Base-by-base conservation (phyloP, 2,888 invertebrate species). In the Digitonthophagus gazella region DNA sequence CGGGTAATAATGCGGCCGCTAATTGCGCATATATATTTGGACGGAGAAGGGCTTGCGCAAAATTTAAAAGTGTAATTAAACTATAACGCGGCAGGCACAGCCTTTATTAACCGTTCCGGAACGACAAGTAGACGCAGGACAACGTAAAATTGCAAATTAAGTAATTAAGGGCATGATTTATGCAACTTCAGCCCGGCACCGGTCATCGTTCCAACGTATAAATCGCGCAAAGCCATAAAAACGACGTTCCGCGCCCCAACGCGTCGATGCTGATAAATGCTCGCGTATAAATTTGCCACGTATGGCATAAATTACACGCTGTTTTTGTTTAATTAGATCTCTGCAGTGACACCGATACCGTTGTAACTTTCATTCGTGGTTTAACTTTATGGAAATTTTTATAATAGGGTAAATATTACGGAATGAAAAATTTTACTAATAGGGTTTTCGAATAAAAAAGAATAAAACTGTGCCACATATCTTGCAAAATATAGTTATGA, bases 51-150 rank as follows among this genome's bases (percentile, higher is more conserved):
- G 68, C 15, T 28, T 54, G 19, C 19, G 14, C 54, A 58, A 58
- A 14, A 68, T 66, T 69, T 69, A 69, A 69, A 69, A 66, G 20
- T 66, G 63, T 69, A 69, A 69, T 69, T 69, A 69, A 69, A 69
- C 61, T 69, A 69, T 69, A 69, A 69, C 65, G 18, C 63, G 44
- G n/a, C 58, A 54, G 58, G 54, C 58, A 61, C 61, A 44, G n/a
- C 61, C 68, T 58, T 54, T 66, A 69, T 69, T 65, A 69, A 66
- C 68, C 61, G 55, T 55, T 57, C 58, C 54, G 55, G 18, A 18
- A 61, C 20, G 22, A 44, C 56, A 20, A 20, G 57, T 61, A 18
- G n/a, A 22, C 56, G 56, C 28, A 65, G 55, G 19, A 57, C 58
- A 57, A 64, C 65, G 8, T 28, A 65, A 69, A 67, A 65, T 69